Evolutionary conservation across 1,140 invertebrate species (phyloP).

Genomic region (Varroa destructor): DNA sequence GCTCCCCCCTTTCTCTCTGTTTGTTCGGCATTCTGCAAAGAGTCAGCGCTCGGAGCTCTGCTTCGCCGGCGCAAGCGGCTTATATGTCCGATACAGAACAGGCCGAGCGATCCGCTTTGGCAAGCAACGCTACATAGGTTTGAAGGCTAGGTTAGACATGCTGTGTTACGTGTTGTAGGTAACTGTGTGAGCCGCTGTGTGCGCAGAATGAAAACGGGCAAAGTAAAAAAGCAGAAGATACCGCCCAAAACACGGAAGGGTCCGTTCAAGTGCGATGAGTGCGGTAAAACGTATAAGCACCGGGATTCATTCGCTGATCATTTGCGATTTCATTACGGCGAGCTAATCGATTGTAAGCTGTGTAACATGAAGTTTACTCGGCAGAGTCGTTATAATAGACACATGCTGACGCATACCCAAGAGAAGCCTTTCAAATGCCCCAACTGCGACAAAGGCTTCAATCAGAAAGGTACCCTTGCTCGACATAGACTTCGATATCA

Average conservation of each 20-base stretch:
- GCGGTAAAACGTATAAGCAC: not conserved
- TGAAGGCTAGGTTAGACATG: no score
- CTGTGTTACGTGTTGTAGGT: no score
- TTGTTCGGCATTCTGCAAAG: no score
- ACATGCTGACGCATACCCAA: slow-evolving; percentile 73
- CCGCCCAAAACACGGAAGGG: not conserved
- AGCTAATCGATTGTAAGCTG: slow-evolving; percentile 63
- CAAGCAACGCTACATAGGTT: no score
- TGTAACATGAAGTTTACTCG: slow-evolving; percentile 74
- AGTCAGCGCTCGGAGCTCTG: no score
- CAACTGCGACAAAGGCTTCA: slow-evolving; percentile 62
- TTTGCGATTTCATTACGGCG: not conserved
- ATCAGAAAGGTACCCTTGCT: slow-evolving; percentile 72
- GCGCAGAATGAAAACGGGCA: no score
- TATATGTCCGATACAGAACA: no score
- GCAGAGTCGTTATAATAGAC: slow-evolving; percentile 71
- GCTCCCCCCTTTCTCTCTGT: no score
- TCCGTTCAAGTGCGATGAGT: slow-evolving; percentile 6
- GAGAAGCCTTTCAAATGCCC: slow-evolving; percentile 67
- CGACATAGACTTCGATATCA: slow-evolving; percentile 57
- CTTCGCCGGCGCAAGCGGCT: no score
- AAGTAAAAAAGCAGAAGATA: no score
- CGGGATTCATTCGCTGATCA: not conserved
- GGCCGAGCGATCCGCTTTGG: no score
- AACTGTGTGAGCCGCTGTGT: no score